phyloP scores from a whole-genome alignment of 2,888 invertebrate genomes.

The Choreutis nemorana region DNA sequence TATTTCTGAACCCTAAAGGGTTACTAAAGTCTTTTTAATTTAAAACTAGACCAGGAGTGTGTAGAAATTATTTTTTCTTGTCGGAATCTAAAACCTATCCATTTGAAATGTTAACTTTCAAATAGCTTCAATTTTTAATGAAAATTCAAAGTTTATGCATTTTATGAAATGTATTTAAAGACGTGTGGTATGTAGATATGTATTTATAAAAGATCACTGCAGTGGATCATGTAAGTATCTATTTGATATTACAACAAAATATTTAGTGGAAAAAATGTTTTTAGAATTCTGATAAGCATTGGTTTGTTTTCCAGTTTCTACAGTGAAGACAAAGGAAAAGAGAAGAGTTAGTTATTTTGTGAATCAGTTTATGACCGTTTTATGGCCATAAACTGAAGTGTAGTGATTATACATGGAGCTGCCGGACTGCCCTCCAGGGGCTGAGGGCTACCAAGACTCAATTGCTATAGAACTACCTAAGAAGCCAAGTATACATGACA shows the following conservation, averaged over 20 bases:
- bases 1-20: too few species aligned
- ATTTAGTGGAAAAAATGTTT: conserved; percentile 2
- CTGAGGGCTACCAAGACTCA: conserved; percentile 55
- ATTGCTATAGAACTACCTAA: conserved; percentile 38
- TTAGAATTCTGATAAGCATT: conserved; percentile 13
- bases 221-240: conserved; percentile 37
- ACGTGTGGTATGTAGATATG: too few species aligned
- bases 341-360: conserved; percentile 19
- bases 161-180: too few species aligned
- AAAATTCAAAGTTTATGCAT: too few species aligned
- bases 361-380: conserved; percentile 39
- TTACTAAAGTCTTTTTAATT: too few species aligned
- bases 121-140: too few species aligned
- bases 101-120: too few species aligned
- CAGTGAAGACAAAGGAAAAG: conserved; percentile 18
- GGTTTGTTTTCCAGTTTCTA: conserved; percentile 31
- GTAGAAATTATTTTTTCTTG: too few species aligned
- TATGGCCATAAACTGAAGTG: conserved; percentile 55
- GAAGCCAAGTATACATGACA: conserved; percentile 21
- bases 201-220: too few species aligned
- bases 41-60: too few species aligned
- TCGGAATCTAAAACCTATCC: too few species aligned
- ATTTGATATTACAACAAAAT: conserved; percentile 24
- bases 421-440: conserved; percentile 56
- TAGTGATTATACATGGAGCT: conserved; percentile 60